Conservation (phyloP, 1,140 invertebrate genomes). For the Wiebesia pumilae region DNA sequence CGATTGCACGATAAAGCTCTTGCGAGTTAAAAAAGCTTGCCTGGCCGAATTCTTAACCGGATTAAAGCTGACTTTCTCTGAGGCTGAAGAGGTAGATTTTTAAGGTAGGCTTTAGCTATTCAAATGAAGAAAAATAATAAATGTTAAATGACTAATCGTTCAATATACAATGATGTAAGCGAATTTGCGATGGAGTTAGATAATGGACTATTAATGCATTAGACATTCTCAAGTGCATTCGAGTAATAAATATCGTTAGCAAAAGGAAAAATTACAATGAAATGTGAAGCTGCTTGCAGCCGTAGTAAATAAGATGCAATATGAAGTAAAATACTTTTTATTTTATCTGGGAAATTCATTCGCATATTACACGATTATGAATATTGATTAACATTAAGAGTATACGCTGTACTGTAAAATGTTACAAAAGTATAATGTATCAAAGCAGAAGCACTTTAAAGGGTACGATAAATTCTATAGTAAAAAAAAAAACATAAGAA, state of each 20-base stretch:
- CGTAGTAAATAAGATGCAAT: background rate
- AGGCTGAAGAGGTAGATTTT: background rate
- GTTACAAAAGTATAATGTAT: background rate
- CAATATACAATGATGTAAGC: background rate
- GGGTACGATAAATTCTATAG: background rate
- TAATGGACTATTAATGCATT: background rate
- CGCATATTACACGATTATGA: background rate
- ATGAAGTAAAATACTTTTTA: background rate
- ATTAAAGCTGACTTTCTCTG: background rate
- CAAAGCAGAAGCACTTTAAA: background rate
- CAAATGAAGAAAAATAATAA: background rate
- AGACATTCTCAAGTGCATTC: slow-evolving; percentile 10
- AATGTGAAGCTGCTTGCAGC: background rate
- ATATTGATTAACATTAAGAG: background rate
- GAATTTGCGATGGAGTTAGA: slow-evolving; percentile 11
- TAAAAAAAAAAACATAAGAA: background rate
- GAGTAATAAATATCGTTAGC: slow-evolving; percentile 2
- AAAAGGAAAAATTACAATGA: slow-evolving; percentile 29
- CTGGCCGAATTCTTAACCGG: background rate
- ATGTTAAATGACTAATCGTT: background rate
- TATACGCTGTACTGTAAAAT: background rate
- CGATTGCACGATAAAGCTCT: background rate
- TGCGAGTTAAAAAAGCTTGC: background rate
- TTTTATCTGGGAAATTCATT: background rate
- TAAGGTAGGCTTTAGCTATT: background rate